Percentiles rank a stretch among this genome's conserved stretches.
These are phyloP conservation scores for Ptilonorhynchus violaceus DNA, from an alignment of 2,113 vertebrate species.

Conservation along the genomic window DNA sequence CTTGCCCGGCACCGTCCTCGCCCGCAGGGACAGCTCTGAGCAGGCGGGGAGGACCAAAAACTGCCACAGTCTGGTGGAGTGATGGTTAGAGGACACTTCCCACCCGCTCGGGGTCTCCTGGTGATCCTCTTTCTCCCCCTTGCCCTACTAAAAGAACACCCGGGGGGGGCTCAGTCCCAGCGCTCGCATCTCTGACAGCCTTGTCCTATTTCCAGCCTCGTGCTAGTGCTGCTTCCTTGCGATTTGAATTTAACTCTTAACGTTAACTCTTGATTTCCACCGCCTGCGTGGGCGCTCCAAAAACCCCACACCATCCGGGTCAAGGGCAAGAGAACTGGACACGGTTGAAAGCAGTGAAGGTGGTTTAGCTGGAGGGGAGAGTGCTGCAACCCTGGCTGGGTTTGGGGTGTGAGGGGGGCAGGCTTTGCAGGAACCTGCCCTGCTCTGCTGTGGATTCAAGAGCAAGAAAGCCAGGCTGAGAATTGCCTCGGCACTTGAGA, in stretches of 20 bases:
- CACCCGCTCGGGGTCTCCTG: background rate
- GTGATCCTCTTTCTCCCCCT: background rate
- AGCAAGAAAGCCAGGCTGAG: background rate
- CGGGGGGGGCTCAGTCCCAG: accelerated
- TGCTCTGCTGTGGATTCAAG: background rate
- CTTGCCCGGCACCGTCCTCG: accelerated
- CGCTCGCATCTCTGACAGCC: background rate
- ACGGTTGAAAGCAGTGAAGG: accelerated
- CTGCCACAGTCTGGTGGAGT: background rate
- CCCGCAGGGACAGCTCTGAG: background rate
- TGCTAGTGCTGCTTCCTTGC: background rate
- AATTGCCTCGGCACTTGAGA: accelerated
- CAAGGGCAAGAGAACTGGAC: background rate
- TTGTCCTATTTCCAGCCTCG: background rate
- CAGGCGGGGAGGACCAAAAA: accelerated
- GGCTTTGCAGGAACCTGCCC: background rate
- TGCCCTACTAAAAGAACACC: background rate
- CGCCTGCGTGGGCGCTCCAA: accelerated
- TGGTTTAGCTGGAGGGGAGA: background rate
- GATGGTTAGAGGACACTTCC: background rate
- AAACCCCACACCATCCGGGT: accelerated
- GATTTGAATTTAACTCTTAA: background rate
- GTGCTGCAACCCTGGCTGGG: background rate
- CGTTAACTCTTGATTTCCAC: background rate
- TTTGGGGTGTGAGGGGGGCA: too few relatives aligned